These are phyloP conservation scores for Trissoscelio sp. DNA, from an alignment of 2,888 invertebrate genomes.

Conservation along the genomic window DNA sequence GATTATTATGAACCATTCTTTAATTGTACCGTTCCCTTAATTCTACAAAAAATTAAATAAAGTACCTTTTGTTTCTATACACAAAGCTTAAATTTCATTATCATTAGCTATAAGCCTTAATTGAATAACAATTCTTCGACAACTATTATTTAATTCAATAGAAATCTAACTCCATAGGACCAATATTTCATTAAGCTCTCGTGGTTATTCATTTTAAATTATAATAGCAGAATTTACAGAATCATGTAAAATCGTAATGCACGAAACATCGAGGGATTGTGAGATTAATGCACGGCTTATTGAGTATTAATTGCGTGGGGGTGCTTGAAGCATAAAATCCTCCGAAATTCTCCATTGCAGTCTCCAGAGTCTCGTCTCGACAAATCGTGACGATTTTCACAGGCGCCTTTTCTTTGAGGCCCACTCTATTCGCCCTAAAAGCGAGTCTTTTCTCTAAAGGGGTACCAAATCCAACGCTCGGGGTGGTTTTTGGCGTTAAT, in stretches of 20 bases:
- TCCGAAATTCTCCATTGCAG: constrained; percentile 44
- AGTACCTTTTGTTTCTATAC: too few relatives aligned
- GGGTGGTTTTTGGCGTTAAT: constrained; percentile 76
- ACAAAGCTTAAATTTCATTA: too few relatives aligned
- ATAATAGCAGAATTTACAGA: constrained; percentile 26
- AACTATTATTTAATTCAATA: background rate
- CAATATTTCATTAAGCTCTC: constrained; percentile 1
- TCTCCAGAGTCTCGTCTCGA: constrained; percentile 52
- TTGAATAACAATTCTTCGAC: background rate
- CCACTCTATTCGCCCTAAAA: constrained; percentile 54
- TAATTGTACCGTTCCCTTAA: too few relatives aligned
- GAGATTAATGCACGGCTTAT: constrained; percentile 71
- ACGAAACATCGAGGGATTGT: constrained; percentile 45
- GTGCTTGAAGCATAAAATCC: constrained; percentile 50
- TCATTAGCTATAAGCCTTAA: too few relatives aligned
- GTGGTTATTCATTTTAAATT: constrained; percentile 27
- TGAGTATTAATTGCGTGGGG: constrained; percentile 72
- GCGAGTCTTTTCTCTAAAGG: constrained; percentile 60
- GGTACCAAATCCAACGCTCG: constrained; percentile 72
- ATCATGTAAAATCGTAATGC: constrained; percentile 45
- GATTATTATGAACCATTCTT: too few relatives aligned
- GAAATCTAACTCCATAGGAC: background rate
- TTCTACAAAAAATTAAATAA: too few relatives aligned
- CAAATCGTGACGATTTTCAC: constrained; percentile 69
- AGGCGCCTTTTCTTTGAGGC: constrained; percentile 70